These are phyloP conservation scores for Bettongia penicillata DNA, from an alignment of 2,113 vertebrate species.

Conservation along the genomic window DNA sequence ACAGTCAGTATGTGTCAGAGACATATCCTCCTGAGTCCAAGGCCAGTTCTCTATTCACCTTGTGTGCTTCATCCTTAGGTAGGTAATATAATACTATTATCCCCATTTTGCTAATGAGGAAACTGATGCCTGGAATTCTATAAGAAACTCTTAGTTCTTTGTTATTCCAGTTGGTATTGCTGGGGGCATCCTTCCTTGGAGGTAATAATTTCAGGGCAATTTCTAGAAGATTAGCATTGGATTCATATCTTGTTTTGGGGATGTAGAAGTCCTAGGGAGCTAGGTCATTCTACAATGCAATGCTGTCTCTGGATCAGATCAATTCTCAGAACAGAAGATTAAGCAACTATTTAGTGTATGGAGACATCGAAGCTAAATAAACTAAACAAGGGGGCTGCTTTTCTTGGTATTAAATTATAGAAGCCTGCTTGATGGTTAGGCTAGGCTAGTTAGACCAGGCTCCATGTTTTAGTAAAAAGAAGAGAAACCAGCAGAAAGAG, in stretches of 20 bases:
- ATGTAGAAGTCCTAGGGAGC: neutral
- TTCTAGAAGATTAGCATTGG: neutral
- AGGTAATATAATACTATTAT: neutral
- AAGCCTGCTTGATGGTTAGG: neutral
- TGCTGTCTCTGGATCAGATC: neutral
- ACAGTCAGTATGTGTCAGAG: neutral
- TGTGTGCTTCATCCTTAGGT: neutral
- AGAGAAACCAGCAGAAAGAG: neutral
- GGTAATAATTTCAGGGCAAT: neutral
- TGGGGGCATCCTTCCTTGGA: neutral
- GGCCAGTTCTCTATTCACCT: neutral
- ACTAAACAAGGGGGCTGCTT: neutral
- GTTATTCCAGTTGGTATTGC: neutral
- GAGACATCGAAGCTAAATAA: neutral
- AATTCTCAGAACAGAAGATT: neutral
- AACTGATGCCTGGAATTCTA: neutral
- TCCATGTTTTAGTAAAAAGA: neutral
- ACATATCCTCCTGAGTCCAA: neutral
- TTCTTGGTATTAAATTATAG: neutral
- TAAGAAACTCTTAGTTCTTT: no score
- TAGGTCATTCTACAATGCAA: neutral
- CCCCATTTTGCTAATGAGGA: neutral
- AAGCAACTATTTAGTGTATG: neutral
- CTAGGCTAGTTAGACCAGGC: neutral
- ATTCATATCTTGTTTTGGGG: neutral